Evolutionary conservation across 2,113 vertebrate genomes (phyloP).

Genomic region (Clarias gariepinus): DNA sequence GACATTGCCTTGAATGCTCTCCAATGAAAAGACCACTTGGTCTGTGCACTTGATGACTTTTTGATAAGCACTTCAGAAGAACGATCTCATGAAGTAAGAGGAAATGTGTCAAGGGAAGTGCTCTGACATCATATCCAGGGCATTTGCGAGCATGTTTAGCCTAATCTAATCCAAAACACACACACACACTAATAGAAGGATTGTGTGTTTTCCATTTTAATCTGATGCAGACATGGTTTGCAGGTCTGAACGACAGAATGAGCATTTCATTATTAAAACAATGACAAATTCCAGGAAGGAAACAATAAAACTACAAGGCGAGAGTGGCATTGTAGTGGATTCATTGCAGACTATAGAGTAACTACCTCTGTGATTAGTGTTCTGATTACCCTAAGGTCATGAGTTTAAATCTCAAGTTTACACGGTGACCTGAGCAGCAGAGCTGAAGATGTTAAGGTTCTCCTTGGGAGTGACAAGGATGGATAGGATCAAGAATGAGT

Average conservation of each 20-base stretch:
- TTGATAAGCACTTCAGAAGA: neutral
- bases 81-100: neutral
- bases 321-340: conserved; percentile 1
- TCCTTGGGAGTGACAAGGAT: no score
- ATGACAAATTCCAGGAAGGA: conserved; percentile 32
- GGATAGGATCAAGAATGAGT: no score
- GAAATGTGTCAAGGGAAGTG: neutral
- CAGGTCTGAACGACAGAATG: neutral
- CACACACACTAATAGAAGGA: neutral
- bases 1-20: neutral
- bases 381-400: neutral
- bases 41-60: conserved; percentile 20
- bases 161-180: conserved; percentile 1
- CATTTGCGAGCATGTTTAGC: neutral
- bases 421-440: neutral
- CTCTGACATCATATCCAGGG: neutral
- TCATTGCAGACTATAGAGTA: neutral
- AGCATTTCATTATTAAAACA: conserved; percentile 15
- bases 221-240: conserved; percentile 4
- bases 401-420: neutral
- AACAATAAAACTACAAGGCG: conserved; percentile 15
- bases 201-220: neutral
- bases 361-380: neutral
- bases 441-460: neutral
- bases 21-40: neutral